These are phyloP conservation scores for Leptinotarsa rubiginosa DNA, from an alignment of 2,888 invertebrate genomes.

Conservation along the genomic window DNA sequence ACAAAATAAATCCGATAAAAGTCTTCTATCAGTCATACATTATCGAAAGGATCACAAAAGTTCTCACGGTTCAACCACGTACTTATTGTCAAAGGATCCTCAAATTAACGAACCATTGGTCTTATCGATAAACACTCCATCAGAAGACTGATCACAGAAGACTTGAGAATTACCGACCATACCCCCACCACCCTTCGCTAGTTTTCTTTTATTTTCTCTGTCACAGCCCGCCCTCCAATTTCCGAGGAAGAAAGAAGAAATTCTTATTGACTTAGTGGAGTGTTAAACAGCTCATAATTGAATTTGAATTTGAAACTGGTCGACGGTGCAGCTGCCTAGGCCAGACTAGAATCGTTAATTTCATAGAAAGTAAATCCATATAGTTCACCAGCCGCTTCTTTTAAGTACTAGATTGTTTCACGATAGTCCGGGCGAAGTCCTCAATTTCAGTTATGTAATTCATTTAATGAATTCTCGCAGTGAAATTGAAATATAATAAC, in stretches of 20 bases:
- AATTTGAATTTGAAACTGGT: conserved; percentile 30
- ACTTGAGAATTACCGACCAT: conserved; percentile 53
- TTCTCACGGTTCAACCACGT: conserved; percentile 18
- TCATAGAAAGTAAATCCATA: conserved; percentile 34
- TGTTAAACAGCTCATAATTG: conserved; percentile 35
- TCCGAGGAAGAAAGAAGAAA: conserved; percentile 36
- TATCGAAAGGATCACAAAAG: conserved; percentile 6
- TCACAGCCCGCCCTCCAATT: conserved; percentile 46
- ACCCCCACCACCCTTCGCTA: conserved; percentile 48
- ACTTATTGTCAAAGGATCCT: conserved; percentile 31
- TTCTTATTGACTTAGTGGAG: conserved; percentile 29
- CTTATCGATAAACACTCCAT: conserved; percentile 53
- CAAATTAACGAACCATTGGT: conserved; percentile 46
- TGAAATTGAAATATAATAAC: background rate
- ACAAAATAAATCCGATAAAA: conserved; percentile 4
- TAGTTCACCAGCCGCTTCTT: conserved; percentile 17
- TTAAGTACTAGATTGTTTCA: background rate
- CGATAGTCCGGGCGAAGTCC: background rate
- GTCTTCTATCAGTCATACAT: conserved; percentile 3
- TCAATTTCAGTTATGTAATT: background rate
- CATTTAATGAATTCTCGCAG: background rate
- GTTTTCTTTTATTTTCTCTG: conserved; percentile 56
- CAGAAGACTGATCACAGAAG: conserved; percentile 54
- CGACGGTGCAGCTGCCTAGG: conserved; percentile 19
- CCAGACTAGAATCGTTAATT: conserved; percentile 29